These are phyloP conservation scores for Crossocerus cetratus DNA, from an alignment of 2,888 invertebrate species.

Conservation along the genomic window DNA sequence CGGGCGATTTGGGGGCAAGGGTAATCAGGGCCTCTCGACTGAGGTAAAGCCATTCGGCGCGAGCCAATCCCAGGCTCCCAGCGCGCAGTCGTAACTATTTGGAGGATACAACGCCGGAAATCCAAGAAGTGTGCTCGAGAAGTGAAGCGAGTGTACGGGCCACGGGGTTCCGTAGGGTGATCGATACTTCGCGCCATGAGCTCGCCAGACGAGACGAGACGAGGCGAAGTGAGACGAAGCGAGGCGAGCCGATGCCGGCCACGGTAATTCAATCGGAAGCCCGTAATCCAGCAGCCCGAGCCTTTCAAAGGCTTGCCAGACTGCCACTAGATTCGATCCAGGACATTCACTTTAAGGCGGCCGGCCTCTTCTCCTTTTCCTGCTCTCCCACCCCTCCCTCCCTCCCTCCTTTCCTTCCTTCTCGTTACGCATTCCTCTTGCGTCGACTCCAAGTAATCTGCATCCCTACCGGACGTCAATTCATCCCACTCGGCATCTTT, in stretches of 20 bases:
- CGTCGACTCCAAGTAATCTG: conserved; percentile 63
- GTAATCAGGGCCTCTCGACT: no score
- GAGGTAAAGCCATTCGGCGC: conserved; percentile 11
- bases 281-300: conserved; percentile 62
- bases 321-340: conserved; percentile 38
- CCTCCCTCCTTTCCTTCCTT: conserved; percentile 8
- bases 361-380: background rate
- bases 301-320: conserved; percentile 46
- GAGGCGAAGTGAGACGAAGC: no score
- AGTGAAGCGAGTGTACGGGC: background rate
- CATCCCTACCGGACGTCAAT: conserved; percentile 46
- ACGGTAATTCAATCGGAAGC: conserved; percentile 67
- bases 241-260: no score
- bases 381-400: no score
- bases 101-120: conserved; percentile 12
- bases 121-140: conserved; percentile 32
- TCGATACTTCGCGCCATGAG: conserved; percentile 46
- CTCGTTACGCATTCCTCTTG: conserved; percentile 65
- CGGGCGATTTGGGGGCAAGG: no score
- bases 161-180: conserved; percentile 4
- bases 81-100: conserved; percentile 1
- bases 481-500: background rate
- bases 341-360: conserved; percentile 22
- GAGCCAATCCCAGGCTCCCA: conserved; percentile 14
- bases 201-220: conserved; percentile 12